Conservation (phyloP, 1,140 invertebrate species). For the Trichonephila clavipes region DNA sequence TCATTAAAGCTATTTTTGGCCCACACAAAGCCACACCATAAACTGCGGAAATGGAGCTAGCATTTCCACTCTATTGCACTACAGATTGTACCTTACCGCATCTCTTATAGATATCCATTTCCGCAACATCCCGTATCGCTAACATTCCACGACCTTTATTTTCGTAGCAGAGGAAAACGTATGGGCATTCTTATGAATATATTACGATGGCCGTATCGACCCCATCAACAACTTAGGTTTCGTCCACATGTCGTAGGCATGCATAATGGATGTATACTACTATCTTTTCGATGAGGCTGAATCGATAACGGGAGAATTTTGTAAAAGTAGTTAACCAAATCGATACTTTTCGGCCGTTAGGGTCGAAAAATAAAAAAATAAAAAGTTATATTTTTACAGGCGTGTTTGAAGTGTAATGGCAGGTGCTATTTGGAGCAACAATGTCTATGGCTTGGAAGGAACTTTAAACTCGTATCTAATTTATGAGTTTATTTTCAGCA, state of each 20-base stretch:
- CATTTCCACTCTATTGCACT: neutral
- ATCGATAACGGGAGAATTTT: neutral
- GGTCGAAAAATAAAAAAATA: neutral
- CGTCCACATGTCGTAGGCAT: constrained; percentile 45
- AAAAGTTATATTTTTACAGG: constrained; percentile 32
- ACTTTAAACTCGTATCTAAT: neutral
- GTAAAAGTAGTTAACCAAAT: constrained; percentile 51
- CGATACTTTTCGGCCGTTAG: constrained; percentile 45
- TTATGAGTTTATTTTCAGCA: neutral
- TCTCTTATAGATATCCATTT: neutral
- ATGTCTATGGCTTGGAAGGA: neutral
- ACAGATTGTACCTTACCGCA: neutral
- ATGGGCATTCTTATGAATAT: constrained; percentile 34
- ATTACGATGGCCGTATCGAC: constrained; percentile 19
- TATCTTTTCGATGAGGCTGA: neutral
- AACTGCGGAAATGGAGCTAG: neutral
- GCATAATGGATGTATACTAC: constrained; percentile 43
- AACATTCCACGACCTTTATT: neutral
- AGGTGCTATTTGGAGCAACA: neutral
- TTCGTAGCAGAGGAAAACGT: neutral
- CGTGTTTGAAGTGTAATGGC: constrained; percentile 3
- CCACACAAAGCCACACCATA: neutral
- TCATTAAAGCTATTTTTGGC: constrained; percentile 18
- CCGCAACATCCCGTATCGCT: constrained; percentile 20
- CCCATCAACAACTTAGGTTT: constrained; percentile 51